phyloP scores from a whole-genome alignment of 2,888 invertebrate species.

The Pheosia gnoma region DNA sequence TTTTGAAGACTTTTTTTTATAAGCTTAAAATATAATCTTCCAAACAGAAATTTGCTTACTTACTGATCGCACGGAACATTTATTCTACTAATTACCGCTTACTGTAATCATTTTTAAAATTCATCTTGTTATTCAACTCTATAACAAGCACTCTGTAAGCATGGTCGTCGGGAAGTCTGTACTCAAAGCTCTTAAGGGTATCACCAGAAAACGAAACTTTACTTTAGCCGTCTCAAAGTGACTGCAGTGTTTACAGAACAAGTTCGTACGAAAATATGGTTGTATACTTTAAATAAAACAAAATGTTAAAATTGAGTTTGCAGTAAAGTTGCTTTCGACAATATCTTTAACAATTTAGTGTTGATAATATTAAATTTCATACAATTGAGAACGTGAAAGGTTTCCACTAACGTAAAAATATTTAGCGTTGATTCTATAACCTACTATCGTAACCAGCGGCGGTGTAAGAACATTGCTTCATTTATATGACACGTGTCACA shows the following conservation, averaged over 20 bases:
- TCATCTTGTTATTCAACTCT: constrained; percentile 14
- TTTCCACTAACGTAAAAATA: too few relatives aligned
- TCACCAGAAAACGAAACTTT: constrained; percentile 22
- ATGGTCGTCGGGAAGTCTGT: constrained; percentile 19
- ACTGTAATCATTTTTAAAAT: background rate
- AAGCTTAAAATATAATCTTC: too few relatives aligned
- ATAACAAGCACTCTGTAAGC: constrained; percentile 19
- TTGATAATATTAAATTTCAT: too few relatives aligned
- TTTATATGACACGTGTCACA: too few relatives aligned
- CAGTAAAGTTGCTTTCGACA: background rate
- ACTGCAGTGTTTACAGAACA: constrained; percentile 16
- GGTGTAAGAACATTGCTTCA: too few relatives aligned
- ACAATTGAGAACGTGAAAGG: too few relatives aligned
- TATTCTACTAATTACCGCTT: background rate
- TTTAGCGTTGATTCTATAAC: too few relatives aligned
- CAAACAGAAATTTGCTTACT: too few relatives aligned
- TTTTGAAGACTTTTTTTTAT: too few relatives aligned
- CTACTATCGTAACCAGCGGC: too few relatives aligned
- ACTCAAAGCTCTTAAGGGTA: constrained; percentile 23
- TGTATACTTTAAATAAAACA: constrained; percentile 17
- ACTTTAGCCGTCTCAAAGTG: constrained; percentile 23
- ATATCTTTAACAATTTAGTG: background rate
- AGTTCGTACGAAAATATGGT: constrained; percentile 13
- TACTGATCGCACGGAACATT: too few relatives aligned
- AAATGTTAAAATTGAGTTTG: background rate